Evolutionary conservation across 2,797 vertebrate genomes (phyloP), one percentile per base, ranked within the genome.

Genomic region (Falco novaeseelandiae): DNA sequence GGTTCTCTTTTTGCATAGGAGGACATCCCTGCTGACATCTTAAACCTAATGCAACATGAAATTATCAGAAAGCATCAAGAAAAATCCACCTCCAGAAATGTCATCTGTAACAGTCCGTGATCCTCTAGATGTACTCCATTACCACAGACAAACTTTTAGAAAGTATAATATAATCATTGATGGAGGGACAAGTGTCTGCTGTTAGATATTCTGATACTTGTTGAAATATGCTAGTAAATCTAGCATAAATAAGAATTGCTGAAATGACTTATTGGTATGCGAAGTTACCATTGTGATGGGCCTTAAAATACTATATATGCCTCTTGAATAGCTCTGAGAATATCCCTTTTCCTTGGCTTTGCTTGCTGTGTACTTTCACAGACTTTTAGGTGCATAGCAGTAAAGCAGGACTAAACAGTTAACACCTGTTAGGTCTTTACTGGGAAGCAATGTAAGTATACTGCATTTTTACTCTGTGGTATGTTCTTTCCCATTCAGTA

Each of bases 21-120:
- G 57, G 86, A 87, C 80, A 97, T 65, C 19, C 40, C 57, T 90
- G 70, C 42, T 94, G 83, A 87, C 83, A 96, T 67, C 71, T 80
- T 70, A 88, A 86, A 70, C 51, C 38, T 88, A 93, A 92, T 94
- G 83, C 92, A 94, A 96, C 72, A 87, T 23, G n/a, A 95, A 96
- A 95, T 96, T 94, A 96, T 62, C 59, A 89, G 89, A 95, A 97
- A 96, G 91, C 44, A 84, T 89, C 49, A 87, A 89, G 92, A 93
- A 92, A 96, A 96, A 95, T 96, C 91, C 95, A 88, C 90, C 93
- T 94, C 76, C 96, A 89, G 72, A 65, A 91, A 89, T 70, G 87
- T 84, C 80, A 96, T 92, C 73, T 83, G 15, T 59, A 84, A 69
- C 63, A 87, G 14, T 30, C 40, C 85, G 40, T 42, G 66, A 95